phyloP scores from a whole-genome alignment of 2,888 invertebrate species.

The Euplexia lucipara region DNA sequence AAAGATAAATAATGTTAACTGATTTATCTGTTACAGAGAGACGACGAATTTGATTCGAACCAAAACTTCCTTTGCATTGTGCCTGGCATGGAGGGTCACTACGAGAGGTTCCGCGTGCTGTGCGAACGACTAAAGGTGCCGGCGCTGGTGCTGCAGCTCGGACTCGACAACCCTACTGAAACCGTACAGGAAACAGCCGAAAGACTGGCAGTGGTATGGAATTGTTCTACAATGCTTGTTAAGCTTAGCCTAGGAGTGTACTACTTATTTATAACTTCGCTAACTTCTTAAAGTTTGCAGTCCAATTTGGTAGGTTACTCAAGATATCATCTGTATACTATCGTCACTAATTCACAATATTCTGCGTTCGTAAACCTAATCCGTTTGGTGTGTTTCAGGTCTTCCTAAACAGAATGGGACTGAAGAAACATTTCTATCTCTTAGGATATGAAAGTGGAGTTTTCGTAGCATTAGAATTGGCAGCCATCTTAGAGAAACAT shows the following conservation, averaged over 20 bases:
- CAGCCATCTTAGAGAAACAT: constrained; percentile 73
- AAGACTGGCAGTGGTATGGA: constrained; percentile 69
- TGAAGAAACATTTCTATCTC: constrained; percentile 71
- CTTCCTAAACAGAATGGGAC: constrained; percentile 63
- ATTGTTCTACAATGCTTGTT: not conserved
- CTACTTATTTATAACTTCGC: not conserved
- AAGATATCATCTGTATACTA: not conserved
- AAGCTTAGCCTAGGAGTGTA: not conserved
- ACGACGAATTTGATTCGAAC: constrained; percentile 28
- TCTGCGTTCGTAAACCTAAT: not conserved
- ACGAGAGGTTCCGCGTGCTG: constrained; percentile 66
- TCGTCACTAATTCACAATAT: too few species aligned
- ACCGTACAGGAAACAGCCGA: constrained; percentile 70
- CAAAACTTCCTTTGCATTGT: constrained; percentile 67
- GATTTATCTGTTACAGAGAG: constrained; percentile 19
- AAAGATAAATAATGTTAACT: not conserved
- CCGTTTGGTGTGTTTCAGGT: constrained; percentile 59
- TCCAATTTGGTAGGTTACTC: not conserved
- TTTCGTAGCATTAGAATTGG: constrained; percentile 75
- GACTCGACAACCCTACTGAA: constrained; percentile 69
- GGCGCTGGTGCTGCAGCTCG: constrained; percentile 72
- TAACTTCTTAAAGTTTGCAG: not conserved
- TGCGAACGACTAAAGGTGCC: constrained; percentile 73
- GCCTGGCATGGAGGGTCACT: constrained; percentile 77
- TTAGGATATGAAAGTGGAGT: constrained; percentile 79